Conservation (phyloP, 2,113 vertebrate species). For the Rynchops niger region DNA sequence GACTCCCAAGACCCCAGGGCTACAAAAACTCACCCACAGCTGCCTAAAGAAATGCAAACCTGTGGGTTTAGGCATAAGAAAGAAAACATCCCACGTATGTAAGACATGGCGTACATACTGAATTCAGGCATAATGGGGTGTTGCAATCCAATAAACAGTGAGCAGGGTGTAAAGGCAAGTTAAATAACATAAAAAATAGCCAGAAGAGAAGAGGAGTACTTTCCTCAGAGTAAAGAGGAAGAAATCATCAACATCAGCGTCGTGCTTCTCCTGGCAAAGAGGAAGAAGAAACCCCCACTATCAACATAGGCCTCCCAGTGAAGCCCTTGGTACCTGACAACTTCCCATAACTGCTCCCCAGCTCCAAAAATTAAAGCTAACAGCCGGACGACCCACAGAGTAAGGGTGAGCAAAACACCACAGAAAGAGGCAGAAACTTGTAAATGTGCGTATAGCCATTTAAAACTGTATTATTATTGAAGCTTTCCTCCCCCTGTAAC, state of each 20-base stretch:
- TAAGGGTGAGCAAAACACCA: background rate
- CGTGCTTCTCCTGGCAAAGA: background rate
- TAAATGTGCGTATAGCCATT: background rate
- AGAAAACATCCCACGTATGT: background rate
- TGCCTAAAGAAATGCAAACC: background rate
- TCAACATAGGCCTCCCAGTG: background rate
- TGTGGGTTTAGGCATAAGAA: background rate
- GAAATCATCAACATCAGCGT: background rate
- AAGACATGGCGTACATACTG: background rate
- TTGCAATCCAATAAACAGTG: background rate
- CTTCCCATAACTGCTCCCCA: background rate
- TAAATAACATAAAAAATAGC: background rate
- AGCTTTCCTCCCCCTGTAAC: background rate
- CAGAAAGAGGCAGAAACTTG: background rate
- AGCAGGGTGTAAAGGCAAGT: background rate
- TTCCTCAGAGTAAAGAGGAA: background rate
- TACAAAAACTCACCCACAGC: background rate
- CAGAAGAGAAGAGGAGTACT: background rate
- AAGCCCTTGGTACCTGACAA: background rate
- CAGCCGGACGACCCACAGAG: accelerated
- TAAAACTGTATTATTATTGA: background rate
- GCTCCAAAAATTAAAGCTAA: background rate
- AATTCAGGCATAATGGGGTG: background rate
- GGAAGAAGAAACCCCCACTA: background rate
- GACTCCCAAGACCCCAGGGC: background rate